These are phyloP conservation scores for Corvus hawaiiensis DNA, from an alignment of 2,113 vertebrate species.

Conservation along the genomic window DNA sequence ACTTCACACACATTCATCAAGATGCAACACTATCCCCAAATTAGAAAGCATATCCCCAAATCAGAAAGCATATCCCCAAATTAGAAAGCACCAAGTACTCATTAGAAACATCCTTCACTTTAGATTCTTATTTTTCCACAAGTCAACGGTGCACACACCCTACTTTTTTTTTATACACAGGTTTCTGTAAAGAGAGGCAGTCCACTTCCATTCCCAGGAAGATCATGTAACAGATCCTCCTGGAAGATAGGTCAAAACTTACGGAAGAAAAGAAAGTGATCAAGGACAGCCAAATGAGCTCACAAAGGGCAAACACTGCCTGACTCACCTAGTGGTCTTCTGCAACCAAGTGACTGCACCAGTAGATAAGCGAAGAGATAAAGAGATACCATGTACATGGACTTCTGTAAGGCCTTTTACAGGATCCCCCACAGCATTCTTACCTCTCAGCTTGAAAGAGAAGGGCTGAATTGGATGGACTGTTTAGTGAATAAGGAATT, in stretches of 20 bases:
- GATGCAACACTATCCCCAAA: slow-evolving; percentile 41
- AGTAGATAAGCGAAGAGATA: not conserved
- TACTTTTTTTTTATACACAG: not conserved
- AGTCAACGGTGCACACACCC: not conserved
- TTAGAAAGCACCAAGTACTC: slow-evolving; percentile 16
- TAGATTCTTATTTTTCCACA: not conserved
- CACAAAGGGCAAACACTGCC: not conserved
- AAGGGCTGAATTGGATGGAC: not conserved
- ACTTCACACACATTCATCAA: slow-evolving; percentile 25
- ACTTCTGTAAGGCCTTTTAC: not conserved
- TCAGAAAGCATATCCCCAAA: slow-evolving; percentile 44
- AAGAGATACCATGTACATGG: not conserved
- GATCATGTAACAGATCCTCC: not conserved
- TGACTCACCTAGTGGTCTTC: not conserved
- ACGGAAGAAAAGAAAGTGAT: not conserved
- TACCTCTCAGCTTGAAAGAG: not conserved
- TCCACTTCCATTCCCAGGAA: not conserved
- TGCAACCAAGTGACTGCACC: not conserved
- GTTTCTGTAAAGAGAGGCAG: not conserved
- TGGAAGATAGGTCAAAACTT: not conserved
- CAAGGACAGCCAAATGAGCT: not conserved
- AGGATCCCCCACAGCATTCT: not conserved
- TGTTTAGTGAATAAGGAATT: not conserved
- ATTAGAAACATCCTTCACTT: slow-evolving; percentile 6
- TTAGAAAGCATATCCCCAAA: slow-evolving; percentile 41